Evolutionary conservation across 2,888 invertebrate genomes (phyloP), one percentile per base, ranked within the genome.

Genomic region (Hermaeophaga mercurialis): DNA sequence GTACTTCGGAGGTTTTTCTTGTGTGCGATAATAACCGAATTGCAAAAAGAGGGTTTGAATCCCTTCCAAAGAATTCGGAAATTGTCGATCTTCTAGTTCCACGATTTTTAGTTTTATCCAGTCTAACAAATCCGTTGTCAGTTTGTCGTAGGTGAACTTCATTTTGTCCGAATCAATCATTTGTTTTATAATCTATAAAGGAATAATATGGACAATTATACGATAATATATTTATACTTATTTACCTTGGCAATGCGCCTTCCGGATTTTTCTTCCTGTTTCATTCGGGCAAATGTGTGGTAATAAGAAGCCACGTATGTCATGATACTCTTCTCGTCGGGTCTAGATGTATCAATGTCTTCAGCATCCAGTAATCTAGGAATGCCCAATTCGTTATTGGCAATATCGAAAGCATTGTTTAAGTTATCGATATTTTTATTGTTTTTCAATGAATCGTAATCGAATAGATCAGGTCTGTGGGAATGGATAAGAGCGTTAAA

Each of bases 261-360:
- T 24, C 97, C 97, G 67, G 96, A 96, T 77, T 97, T 98, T 81
- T 94, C 92, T 75, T 98, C 98, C 74, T 94, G 96, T 83, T 97
- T 98, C 95, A 98, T 96, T 67, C 96, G 85, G 38, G 98, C 97
- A 81, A 99, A 99, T 54, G 97, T 96, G 80, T 99, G 98, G 80
- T 99, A 99, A 80, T 97, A 98, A 11, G 96, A 95, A 1, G 98
- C 97, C 28, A 99, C 96, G 76, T 99, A 99, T 15, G 98, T 99
- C 82, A 99, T 93, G 75, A 99, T 94, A 24, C 96, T 96, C 79
- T 97, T 98, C 81, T 99, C 99, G 76, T 98, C 98, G 0, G 97
- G 97, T 39, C 94, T 84, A 49, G 83, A 87, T 0, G 91, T 94
- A 80, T 98, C 97, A 65, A 99, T 91, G 78, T 99, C 90, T 83